phyloP scores from a whole-genome alignment of 2,888 invertebrate species.

The Hypsopygia costalis region DNA sequence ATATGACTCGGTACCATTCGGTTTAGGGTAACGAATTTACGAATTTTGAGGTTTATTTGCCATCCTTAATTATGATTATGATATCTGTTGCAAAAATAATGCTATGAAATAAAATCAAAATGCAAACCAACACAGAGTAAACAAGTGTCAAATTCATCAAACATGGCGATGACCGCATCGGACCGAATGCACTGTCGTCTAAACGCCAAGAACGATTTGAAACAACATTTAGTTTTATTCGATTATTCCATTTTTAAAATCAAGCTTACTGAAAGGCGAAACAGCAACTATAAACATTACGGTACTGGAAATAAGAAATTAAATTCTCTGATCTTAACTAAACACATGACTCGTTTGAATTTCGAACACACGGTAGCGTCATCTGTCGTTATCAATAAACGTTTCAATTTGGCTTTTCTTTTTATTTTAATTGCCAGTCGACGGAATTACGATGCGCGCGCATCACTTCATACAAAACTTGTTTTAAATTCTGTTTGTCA shows the following conservation, averaged over 20 bases:
- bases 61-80: too few species aligned
- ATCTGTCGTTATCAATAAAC: constrained; percentile 18
- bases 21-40: too few species aligned
- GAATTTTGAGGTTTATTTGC: too few species aligned
- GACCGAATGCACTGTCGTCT: constrained; percentile 1
- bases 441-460: constrained; percentile 14
- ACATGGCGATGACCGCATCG: not conserved
- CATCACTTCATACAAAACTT: constrained; percentile 13
- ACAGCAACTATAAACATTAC: not conserved
- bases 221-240: not conserved
- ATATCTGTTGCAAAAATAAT: too few species aligned
- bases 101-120: too few species aligned
- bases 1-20: too few species aligned
- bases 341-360: not conserved
- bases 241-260: not conserved
- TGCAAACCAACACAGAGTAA: not conserved
- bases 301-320: not conserved
- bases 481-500: constrained; percentile 20
- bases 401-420: constrained; percentile 12
- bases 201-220: constrained; percentile 3
- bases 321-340: not conserved
- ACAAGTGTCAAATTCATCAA: constrained; percentile 1
- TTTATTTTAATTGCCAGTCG: constrained; percentile 6
- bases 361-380: constrained; percentile 10
- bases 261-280: not conserved